A percentile compares a stretch with the other conserved stretches of the same genome.
Evolutionary conservation across 1,140 invertebrate genomes (phyloP).

Genomic region (Scaptomyza hsui): DNA sequence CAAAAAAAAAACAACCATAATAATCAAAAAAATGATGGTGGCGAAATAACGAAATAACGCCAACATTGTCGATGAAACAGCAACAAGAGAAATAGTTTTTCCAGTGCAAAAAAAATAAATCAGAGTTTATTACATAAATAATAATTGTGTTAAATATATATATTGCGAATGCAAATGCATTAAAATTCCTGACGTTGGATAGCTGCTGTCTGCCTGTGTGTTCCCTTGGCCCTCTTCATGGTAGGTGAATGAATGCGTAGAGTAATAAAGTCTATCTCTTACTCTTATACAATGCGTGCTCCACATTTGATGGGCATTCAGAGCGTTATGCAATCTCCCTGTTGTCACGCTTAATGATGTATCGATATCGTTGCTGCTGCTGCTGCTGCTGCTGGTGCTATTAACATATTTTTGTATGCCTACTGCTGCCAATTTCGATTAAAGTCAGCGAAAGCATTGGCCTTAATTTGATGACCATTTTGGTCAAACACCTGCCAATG

Average conservation of each 20-base stretch:
- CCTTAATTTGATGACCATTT: constrained; percentile 60
- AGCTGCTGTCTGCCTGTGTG: background rate
- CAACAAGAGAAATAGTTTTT: constrained; percentile 62
- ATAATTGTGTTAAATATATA: constrained; percentile 46
- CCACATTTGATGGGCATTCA: constrained; percentile 41
- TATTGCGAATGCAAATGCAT: constrained; percentile 44
- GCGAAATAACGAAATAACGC: constrained; percentile 60
- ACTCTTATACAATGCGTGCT: constrained; percentile 60
- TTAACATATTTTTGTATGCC: constrained; percentile 69
- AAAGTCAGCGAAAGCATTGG: constrained; percentile 48
- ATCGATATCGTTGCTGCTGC: constrained; percentile 40
- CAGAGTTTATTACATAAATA: constrained; percentile 65
- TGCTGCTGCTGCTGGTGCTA: constrained; percentile 34
- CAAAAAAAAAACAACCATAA: constrained; percentile 43
- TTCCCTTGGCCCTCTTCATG: background rate
- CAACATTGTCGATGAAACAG: constrained; percentile 41
- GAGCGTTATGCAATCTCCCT: constrained; percentile 44
- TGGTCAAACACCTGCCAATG: constrained; percentile 36
- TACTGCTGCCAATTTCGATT: constrained; percentile 30
- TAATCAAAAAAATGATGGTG: constrained; percentile 40
- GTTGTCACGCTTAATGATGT: constrained; percentile 65
- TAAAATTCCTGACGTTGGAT: constrained; percentile 18
- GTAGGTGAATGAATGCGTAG: background rate
- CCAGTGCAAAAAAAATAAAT: constrained; percentile 48
- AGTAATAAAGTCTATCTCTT: too few species aligned